Percentiles rank a stretch among this genome's conserved stretches.
These are phyloP conservation scores for Paraescarpia echinospica DNA, from an alignment of 1,140 invertebrate genomes.

Conservation along the genomic window DNA sequence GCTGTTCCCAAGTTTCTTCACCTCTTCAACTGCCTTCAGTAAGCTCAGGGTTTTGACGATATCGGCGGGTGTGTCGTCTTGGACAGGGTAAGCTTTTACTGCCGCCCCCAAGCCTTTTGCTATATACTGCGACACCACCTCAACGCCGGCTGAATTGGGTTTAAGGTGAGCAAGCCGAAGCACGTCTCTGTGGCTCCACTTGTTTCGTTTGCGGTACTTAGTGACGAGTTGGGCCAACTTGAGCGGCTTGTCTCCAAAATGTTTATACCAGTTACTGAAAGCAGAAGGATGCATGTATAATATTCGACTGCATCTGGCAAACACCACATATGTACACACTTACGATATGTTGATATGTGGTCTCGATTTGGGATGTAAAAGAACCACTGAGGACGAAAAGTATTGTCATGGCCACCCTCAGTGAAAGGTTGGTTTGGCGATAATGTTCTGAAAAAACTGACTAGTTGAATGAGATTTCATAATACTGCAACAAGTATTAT, in stretches of 20 bases:
- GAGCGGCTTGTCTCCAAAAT: conserved; percentile 62
- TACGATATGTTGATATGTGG: too few relatives aligned
- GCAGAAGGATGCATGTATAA: background rate
- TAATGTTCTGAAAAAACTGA: too few relatives aligned
- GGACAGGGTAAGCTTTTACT: conserved; percentile 55
- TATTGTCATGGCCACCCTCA: too few relatives aligned
- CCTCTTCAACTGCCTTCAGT: conserved; percentile 63
- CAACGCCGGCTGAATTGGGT: conserved; percentile 52
- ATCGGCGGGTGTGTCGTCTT: conserved; percentile 47
- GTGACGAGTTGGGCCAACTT: conserved; percentile 66
- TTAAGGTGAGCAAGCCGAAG: conserved; percentile 67
- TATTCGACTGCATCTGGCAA: background rate
- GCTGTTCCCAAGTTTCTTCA: conserved; percentile 63
- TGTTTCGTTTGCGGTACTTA: conserved; percentile 64
- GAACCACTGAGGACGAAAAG: too few relatives aligned
- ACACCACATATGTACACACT: too few relatives aligned
- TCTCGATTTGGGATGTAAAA: too few relatives aligned
- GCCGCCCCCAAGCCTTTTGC: conserved; percentile 51
- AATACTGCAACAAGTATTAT: too few relatives aligned
- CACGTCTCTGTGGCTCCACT: conserved; percentile 70
- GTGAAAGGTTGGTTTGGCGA: too few relatives aligned
- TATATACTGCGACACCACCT: conserved; percentile 59
- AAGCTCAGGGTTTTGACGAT: conserved; percentile 48
- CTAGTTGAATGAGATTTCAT: too few relatives aligned
- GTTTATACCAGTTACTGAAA: conserved; percentile 60